Conservation (phyloP, 2,797 vertebrate genomes). For the Lepilemur septentrionalis region DNA sequence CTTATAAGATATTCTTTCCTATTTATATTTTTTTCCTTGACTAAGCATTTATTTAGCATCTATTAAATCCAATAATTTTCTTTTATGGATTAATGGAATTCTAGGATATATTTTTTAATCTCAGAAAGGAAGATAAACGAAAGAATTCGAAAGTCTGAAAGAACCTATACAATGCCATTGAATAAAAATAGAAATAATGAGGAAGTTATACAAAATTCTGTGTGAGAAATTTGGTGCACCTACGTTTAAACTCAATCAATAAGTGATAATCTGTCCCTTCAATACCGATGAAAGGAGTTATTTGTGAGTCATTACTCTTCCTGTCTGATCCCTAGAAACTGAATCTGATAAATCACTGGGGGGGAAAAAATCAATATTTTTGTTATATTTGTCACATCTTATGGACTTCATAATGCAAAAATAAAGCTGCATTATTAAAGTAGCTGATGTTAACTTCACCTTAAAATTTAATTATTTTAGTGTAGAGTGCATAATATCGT, state of each 20-base stretch:
- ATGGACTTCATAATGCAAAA: neutral
- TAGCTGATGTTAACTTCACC: neutral
- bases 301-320: neutral
- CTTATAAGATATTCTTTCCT: neutral
- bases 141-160: neutral
- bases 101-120: neutral
- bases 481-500: neutral
- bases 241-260: neutral
- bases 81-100: neutral
- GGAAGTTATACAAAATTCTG: neutral
- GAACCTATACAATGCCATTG: neutral
- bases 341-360: neutral
- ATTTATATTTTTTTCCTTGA: neutral
- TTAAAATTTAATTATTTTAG: neutral
- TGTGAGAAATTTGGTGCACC: neutral
- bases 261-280: neutral
- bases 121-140: neutral
- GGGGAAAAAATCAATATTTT: neutral
- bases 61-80: neutral
- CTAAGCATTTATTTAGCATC: neutral
- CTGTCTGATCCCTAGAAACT: neutral
- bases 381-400: neutral
- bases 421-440: neutral
- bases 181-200: neutral
- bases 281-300: neutral